These are phyloP conservation scores for Morpho achilles DNA, from an alignment of 2,888 invertebrate genomes.

Conservation along the genomic window DNA sequence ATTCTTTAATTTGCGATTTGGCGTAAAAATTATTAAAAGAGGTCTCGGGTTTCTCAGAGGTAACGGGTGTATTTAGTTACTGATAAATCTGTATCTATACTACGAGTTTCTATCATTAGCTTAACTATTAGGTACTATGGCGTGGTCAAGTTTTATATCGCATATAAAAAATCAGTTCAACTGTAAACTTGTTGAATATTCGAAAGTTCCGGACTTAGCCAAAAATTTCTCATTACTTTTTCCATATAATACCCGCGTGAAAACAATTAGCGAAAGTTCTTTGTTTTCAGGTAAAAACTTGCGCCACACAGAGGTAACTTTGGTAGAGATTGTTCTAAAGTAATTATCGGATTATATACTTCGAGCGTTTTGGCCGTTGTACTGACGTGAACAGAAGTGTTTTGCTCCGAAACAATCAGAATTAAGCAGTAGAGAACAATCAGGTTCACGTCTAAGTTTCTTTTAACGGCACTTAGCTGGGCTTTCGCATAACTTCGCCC, in stretches of 20 bases:
- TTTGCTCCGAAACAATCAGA: constrained; percentile 74
- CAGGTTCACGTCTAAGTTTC: constrained; percentile 74
- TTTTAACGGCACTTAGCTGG: constrained; percentile 75
- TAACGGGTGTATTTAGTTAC: no score
- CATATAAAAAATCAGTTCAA: not conserved
- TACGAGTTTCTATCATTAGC: no score
- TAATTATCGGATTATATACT: constrained; percentile 76
- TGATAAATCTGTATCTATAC: no score
- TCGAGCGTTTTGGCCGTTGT: constrained; percentile 52
- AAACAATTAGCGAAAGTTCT: constrained; percentile 53
- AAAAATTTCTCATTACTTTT: constrained; percentile 16
- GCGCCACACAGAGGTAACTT: constrained; percentile 53
- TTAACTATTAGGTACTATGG: no score
- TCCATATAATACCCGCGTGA: constrained; percentile 27
- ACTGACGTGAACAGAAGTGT: constrained; percentile 64
- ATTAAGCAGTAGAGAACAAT: constrained; percentile 73
- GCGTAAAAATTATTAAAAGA: no score
- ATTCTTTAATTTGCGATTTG: no score
- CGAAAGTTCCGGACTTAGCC: constrained; percentile 2
- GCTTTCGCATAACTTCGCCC: constrained; percentile 69
- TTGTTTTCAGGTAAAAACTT: constrained; percentile 67
- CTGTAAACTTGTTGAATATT: not conserved
- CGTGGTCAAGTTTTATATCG: no score
- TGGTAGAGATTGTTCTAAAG: constrained; percentile 71
- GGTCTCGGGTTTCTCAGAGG: no score